Base-by-base conservation (phyloP, 2,888 invertebrate genomes). In the Eupithecia subumbrata region DNA sequence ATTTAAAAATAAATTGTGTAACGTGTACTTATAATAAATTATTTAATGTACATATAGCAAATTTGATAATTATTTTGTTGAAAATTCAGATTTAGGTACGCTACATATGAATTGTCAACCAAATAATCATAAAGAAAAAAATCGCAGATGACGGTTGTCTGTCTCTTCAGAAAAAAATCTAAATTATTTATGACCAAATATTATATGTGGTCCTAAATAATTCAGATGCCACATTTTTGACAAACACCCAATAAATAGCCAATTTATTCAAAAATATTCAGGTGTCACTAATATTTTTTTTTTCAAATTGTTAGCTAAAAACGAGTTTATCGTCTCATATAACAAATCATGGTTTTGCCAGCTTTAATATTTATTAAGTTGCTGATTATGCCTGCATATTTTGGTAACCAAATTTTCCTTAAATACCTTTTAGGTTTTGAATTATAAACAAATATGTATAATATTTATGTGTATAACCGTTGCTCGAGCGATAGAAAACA, bases 241-340 rank as follows among this genome's bases (percentile, higher is more conserved):
- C 45, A 69, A 52, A 48, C 40, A 37, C 43, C 66, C 63, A 77
- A 71, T 71, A 73, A 71, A 71, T 40, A 30, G 67, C 48, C 34
- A 74, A 74, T 69, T 67, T 69, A 74, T 75, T 60, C 48, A 63
- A 37, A 71, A 68, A 71, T 68, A 52, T 77, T 76, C 16, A 78
- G 75, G 74, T 76, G 74, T 76, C 78, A 74, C 72, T n/a, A 71
- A 76, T 72, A 43, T 71, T 69, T 43, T 69, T 71, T 40, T 3
- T 74, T 71, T 70, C 71, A 79, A 69, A 70, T 76, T 43, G 72
- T 83, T 69, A 71, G 4, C 60, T 56, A 71, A 5, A 71, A 84
- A 84, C 83, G 79, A 79, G 83, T 84, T 82, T 79, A 80, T 81
- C 82, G 83, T 81, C 81, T 83, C 48, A 76, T 80, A 83, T 30